A percentile compares a stretch with the other conserved stretches of the same genome.
Conservation (phyloP, 2,113 vertebrate genomes). For the Toxostoma redivivum region DNA sequence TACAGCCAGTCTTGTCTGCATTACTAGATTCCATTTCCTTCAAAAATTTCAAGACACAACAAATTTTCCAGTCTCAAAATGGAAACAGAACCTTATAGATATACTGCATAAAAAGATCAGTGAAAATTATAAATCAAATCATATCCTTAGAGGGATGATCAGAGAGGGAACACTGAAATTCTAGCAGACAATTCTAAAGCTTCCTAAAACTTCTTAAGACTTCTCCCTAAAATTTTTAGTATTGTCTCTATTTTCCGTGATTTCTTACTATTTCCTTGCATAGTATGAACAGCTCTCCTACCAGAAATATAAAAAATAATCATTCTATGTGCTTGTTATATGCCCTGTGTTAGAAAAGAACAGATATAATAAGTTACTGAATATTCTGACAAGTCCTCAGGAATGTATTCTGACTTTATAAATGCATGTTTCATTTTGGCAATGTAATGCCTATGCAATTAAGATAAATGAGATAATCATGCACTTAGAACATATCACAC, state of each 20-base stretch:
- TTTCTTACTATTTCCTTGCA: background rate
- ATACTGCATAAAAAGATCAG: background rate
- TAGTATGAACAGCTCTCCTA: background rate
- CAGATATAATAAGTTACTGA: background rate
- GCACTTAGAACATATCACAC: background rate
- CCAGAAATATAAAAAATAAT: background rate
- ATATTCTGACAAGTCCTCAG: conserved; percentile 2
- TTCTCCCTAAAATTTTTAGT: background rate
- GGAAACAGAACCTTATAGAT: background rate
- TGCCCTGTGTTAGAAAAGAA: background rate
- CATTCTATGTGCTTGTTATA: background rate
- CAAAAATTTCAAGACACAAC: background rate
- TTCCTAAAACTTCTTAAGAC: background rate
- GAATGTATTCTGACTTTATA: conserved; percentile 1
- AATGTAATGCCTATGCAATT: conserved; percentile 22
- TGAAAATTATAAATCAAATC: background rate
- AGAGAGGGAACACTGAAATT: background rate
- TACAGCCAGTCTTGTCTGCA: background rate
- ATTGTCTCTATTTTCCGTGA: background rate
- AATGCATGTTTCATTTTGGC: conserved; percentile 27
- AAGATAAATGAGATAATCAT: conserved; percentile 47
- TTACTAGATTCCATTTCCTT: background rate
- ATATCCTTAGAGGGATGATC: background rate
- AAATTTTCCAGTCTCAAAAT: background rate
- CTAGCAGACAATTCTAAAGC: background rate